A percentile compares a stretch with the other conserved stretches of the same genome.
Conservation (phyloP, 2,113 vertebrate genomes). For the Elaphurus davidianus region DNA sequence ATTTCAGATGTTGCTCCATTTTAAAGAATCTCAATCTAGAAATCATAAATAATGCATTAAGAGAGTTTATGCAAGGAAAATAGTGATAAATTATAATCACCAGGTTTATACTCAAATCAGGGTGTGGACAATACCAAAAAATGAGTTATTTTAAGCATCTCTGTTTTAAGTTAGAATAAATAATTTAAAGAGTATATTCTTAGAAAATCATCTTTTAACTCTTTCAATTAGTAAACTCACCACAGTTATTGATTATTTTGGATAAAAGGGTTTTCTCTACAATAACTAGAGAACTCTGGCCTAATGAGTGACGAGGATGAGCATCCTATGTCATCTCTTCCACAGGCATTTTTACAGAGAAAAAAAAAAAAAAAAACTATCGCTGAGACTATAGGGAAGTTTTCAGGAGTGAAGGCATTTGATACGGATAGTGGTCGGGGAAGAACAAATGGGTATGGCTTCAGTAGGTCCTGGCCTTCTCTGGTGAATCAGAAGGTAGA, state of each 20-base stretch:
- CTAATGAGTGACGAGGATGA: neutral
- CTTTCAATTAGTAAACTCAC: neutral
- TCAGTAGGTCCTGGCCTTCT: neutral
- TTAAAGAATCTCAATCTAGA: neutral
- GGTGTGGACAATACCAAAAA: neutral
- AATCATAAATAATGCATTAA: neutral
- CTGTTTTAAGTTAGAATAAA: neutral
- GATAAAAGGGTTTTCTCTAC: neutral
- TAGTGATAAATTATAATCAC: neutral
- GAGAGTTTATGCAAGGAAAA: neutral
- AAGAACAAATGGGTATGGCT: neutral
- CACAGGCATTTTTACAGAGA: neutral
- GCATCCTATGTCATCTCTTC: too few relatives aligned
- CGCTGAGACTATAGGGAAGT: neutral
- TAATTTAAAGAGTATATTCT: neutral
- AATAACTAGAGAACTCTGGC: neutral
- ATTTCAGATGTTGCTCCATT: neutral
- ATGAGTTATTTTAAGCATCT: neutral
- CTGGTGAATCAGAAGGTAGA: neutral
- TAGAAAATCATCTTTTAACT: neutral
- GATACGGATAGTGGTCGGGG: fast-evolving
- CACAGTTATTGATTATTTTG: neutral
- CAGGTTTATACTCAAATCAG: neutral
- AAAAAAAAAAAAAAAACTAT: neutral
- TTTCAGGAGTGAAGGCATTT: neutral